A percentile compares a stretch with the other conserved stretches of the same genome.
phyloP scores from a whole-genome alignment of 2,888 invertebrate genomes.

The Leptopilina myrica region DNA sequence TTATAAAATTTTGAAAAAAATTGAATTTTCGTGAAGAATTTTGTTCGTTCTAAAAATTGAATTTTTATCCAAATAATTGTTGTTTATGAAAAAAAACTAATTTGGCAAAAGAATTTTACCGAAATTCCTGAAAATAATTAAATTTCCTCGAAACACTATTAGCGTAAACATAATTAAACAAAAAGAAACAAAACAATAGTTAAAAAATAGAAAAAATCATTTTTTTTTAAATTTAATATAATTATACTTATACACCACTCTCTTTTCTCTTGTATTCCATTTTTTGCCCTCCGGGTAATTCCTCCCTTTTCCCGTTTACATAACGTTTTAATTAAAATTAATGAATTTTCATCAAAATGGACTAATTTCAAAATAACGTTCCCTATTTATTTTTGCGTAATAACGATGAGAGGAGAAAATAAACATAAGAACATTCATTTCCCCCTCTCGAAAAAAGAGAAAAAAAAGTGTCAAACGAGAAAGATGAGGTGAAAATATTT shows the following conservation, averaged over 20 bases:
- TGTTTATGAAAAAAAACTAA: too few relatives aligned
- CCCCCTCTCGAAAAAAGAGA: slow-evolving; percentile 47
- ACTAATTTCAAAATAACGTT: not conserved
- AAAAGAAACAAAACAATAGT: too few relatives aligned
- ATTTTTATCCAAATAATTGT: too few relatives aligned
- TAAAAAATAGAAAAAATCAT: not conserved
- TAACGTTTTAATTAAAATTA: slow-evolving; percentile 27
- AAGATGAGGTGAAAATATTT: slow-evolving; percentile 60
- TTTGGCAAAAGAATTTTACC: too few relatives aligned
- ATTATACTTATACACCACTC: slow-evolving; percentile 2
- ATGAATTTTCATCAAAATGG: slow-evolving; percentile 7
- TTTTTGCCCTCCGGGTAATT: not conserved
- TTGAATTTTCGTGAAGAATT: too few relatives aligned
- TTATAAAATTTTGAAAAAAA: too few relatives aligned
- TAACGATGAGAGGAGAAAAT: not conserved
- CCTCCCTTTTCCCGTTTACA: not conserved
- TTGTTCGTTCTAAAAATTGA: too few relatives aligned
- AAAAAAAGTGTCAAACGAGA: not conserved
- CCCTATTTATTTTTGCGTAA: not conserved
- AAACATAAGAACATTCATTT: slow-evolving; percentile 37
- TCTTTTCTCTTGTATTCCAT: not conserved
- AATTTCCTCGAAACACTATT: too few relatives aligned
- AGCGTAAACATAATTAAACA: too few relatives aligned
- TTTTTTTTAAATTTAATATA: not conserved
- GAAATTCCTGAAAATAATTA: too few relatives aligned